Base-by-base conservation (phyloP, 1,140 invertebrate genomes). In the Saxidomus purpurata region DNA sequence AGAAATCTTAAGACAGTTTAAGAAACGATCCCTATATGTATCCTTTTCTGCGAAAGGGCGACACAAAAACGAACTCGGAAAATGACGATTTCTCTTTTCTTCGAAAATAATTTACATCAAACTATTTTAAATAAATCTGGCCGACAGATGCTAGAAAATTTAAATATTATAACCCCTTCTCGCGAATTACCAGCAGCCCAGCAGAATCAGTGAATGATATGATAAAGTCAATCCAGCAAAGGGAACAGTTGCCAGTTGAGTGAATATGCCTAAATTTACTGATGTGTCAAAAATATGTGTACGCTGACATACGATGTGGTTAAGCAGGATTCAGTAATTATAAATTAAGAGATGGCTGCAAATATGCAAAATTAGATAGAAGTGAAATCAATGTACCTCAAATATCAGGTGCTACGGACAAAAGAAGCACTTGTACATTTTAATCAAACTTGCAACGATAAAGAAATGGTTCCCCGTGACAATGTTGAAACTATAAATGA, bases 251-350 rank as follows among this genome's bases (percentile, higher is more conserved):
- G 13, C 40, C 71, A 13, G 71, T 76, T 40, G 71, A 43, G 13
- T 22, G 40, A 25, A 76, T 76, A n/a, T 43, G 36, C 15, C 25
- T 76, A 31, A 76, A n/a, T 76, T 43, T 76, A 22, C 36, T 36
- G 9, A 36, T 71, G 31, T 71, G 28, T 36, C 36, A 71, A 40
- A 71, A 76, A 2, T 13, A 4, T 3, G 36, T 71, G 34, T 71
- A 71, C 31, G 36, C 69, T 9, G 69, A 71, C 28, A 71, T 71
- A 9, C 69, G 34, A 31, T 71, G 69, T 71, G 69, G 69, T 40
- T 34, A 31, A 17, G 69, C 69, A 2, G 69, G 69, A 4, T 71
- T 71, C 22, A 31, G 36, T 34, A 71, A 71, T 34, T 28, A 9
- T 40, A 71, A 71, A 71, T 43, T 76, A 6, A 71, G 34, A 71